phyloP scores from a whole-genome alignment of 64 coral and sea anemone species.

The Cladopsammia gracilis region DNA sequence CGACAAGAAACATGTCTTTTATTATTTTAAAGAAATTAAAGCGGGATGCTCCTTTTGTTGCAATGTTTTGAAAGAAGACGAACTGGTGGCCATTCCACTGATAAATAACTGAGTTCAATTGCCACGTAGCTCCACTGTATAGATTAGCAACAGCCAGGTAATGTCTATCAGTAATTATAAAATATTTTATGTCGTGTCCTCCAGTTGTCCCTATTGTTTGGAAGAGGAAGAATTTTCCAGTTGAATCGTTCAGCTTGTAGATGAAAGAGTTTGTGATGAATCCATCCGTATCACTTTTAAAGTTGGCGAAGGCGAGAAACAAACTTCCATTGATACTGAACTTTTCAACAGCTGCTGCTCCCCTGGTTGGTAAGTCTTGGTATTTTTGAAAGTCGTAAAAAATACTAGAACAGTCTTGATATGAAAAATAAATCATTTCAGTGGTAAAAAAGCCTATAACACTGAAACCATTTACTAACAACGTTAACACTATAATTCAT shows the following conservation, averaged over 20 bases:
- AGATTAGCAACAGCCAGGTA: background rate
- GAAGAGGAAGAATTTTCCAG: background rate
- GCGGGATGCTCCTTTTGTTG: background rate
- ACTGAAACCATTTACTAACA: too few relatives aligned
- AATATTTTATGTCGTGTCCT: too few relatives aligned
- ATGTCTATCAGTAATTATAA: background rate
- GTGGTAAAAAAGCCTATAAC: too few relatives aligned
- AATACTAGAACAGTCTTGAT: background rate
- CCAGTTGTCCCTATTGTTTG: background rate
- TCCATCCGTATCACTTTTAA: background rate
- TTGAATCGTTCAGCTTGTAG: background rate
- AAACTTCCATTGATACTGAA: background rate
- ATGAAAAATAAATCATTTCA: background rate
- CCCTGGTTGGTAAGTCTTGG: background rate
- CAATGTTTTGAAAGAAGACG: background rate
- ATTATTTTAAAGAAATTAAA: background rate
- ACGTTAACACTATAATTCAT: too few relatives aligned
- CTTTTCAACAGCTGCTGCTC: background rate
- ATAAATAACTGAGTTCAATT: background rate
- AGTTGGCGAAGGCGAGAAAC: constrained; percentile 17
- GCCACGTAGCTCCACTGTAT: background rate
- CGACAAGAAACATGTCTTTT: background rate
- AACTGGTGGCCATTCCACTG: background rate
- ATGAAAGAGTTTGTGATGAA: background rate
- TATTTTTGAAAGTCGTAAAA: background rate